A percentile compares a stretch with the other conserved stretches of the same genome.
Evolutionary conservation across 2,888 invertebrate species (phyloP).

Genomic region (Amorpha juglandis): DNA sequence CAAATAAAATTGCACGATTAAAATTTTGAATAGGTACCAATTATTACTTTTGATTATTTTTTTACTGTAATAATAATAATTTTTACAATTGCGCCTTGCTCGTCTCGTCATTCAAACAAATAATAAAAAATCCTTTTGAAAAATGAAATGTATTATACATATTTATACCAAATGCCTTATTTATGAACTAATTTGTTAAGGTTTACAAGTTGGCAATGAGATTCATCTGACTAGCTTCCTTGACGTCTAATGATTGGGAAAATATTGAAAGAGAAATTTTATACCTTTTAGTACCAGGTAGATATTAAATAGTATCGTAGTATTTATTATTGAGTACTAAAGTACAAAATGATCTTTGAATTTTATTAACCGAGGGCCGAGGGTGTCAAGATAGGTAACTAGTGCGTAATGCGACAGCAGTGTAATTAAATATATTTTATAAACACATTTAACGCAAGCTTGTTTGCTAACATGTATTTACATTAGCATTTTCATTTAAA

Average conservation of each 20-base stretch:
- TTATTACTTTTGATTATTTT: too few species aligned
- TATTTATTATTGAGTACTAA: conserved; percentile 4
- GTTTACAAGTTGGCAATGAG: not conserved
- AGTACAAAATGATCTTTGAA: not conserved
- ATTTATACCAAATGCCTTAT: too few species aligned
- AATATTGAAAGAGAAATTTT: conserved; percentile 19
- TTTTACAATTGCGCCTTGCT: too few species aligned
- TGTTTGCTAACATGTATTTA: not conserved
- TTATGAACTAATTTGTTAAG: too few species aligned
- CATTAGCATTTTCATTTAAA: conserved; percentile 9
- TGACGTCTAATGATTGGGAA: conserved; percentile 10
- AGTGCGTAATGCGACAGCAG: conserved; percentile 6
- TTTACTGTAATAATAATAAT: too few species aligned
- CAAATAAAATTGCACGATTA: too few species aligned
- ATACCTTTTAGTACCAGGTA: not conserved
- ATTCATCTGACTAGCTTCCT: conserved; percentile 9
- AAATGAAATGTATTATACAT: too few species aligned
- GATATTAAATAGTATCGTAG: not conserved
- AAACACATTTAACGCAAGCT: conserved; percentile 4
- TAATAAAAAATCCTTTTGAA: too few species aligned
- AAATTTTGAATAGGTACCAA: too few species aligned
- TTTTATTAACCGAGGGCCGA: not conserved
- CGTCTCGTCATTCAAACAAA: too few species aligned
- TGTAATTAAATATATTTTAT: conserved; percentile 19
- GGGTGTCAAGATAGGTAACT: not conserved